These are phyloP conservation scores for Rallus limicola DNA, from an alignment of 2,113 vertebrate genomes.

Conservation along the genomic window DNA sequence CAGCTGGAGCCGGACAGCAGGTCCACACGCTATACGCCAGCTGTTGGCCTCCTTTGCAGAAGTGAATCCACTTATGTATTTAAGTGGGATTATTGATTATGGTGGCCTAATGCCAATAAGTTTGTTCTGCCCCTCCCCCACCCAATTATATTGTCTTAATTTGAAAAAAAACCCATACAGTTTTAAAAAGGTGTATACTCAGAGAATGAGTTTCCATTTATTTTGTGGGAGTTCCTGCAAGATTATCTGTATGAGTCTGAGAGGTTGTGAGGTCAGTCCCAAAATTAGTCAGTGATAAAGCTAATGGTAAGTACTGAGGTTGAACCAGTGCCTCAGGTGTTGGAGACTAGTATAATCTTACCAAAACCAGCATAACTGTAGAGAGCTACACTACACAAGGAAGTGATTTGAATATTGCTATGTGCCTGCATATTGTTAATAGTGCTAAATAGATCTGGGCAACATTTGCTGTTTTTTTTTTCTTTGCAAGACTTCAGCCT, in stretches of 20 bases:
- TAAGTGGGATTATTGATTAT: neutral
- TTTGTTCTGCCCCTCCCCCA: neutral
- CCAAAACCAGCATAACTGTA: neutral
- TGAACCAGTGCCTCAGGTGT: neutral
- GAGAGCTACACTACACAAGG: neutral
- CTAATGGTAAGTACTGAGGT: neutral
- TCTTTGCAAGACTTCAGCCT: slow-evolving; percentile 26
- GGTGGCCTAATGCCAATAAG: neutral
- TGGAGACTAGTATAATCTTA: neutral
- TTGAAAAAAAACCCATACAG: neutral
- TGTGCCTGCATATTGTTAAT: neutral
- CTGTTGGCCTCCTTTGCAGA: neutral
- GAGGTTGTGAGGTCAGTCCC: neutral
- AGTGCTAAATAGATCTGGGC: neutral
- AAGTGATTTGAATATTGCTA: slow-evolving; percentile 13
- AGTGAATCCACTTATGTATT: neutral
- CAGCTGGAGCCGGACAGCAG: neutral
- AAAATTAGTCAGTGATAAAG: neutral
- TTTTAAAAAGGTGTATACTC: neutral
- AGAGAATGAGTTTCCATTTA: neutral
- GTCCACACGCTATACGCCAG: neutral
- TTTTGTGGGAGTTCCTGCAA: neutral
- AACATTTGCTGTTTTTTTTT: slow-evolving; percentile 3
- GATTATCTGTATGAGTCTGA: neutral
- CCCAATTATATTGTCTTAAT: neutral